Evolutionary conservation across 1,140 invertebrate species (phyloP).

Genomic region (Phthorimaea operculella): DNA sequence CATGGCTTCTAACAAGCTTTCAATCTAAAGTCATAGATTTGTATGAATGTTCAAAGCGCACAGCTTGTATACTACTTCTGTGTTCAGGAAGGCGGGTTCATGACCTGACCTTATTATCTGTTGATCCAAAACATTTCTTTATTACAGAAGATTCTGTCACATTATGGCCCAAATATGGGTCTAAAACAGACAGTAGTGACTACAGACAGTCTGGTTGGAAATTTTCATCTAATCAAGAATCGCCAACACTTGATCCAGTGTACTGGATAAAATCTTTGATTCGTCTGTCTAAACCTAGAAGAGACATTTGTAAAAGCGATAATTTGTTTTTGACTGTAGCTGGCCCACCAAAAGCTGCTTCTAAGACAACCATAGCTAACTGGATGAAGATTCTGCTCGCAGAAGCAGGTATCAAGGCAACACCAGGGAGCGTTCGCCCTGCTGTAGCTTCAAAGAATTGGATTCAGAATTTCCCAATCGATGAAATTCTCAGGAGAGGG

Average conservation of each 20-base stretch:
- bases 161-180: no score
- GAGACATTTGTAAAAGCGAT: neutral
- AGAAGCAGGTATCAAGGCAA: slow-evolving; percentile 4
- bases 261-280: neutral
- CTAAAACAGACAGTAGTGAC: neutral
- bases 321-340: slow-evolving; percentile 2
- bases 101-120: neutral
- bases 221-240: neutral
- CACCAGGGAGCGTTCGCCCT: neutral
- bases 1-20: neutral
- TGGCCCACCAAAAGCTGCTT: neutral
- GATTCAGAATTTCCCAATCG: slow-evolving; percentile 2
- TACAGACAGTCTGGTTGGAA: neutral
- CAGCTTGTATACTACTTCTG: slow-evolving; percentile 1
- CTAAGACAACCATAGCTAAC: neutral
- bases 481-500: slow-evolving; percentile 2
- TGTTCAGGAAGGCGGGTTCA: neutral
- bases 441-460: slow-evolving; percentile 7
- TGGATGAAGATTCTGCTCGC: slow-evolving; percentile 1
- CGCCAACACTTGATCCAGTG: neutral
- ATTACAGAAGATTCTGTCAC: neutral
- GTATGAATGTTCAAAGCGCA: neutral
- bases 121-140: neutral
- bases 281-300: neutral
- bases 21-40: neutral